phyloP scores from a whole-genome alignment of 2,113 vertebrate genomes.

The Lates calcarifer region DNA sequence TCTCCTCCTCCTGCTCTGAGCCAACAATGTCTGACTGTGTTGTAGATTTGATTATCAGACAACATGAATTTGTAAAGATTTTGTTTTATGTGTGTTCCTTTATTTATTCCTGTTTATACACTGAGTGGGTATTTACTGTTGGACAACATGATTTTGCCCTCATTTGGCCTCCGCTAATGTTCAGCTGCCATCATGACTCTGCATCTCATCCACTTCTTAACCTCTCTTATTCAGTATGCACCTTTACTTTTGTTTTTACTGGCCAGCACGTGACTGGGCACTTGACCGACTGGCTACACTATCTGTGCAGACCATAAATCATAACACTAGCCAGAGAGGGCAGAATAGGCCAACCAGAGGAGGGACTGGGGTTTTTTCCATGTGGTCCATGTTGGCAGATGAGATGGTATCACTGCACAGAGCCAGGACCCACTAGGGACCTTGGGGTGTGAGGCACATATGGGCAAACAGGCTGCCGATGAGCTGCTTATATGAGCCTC shows the following conservation, averaged over 20 bases:
- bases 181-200: conserved; percentile 11
- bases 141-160: not conserved
- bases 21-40: conserved; percentile 20
- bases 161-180: not conserved
- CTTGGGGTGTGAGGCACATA: conserved; percentile 82
- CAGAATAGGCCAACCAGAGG: conserved; percentile 58
- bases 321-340: conserved; percentile 56
- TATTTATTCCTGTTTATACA: not conserved
- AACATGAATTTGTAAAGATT: not conserved
- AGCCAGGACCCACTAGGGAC: conserved; percentile 80
- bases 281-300: conserved; percentile 39
- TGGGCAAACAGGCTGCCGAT: conserved; percentile 83
- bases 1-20: conserved; percentile 9
- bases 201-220: conserved; percentile 20
- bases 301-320: conserved; percentile 47
- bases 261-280: conserved; percentile 9
- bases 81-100: conserved; percentile 1
- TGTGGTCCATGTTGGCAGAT: conserved; percentile 78
- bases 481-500: conserved; percentile 81
- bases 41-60: conserved; percentile 19
- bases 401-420: conserved; percentile 82
- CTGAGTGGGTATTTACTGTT: not conserved
- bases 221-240: not conserved
- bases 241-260: conserved; percentile 3
- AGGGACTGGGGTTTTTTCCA: conserved; percentile 61